These are phyloP conservation scores for Callosobruchus maculatus DNA, from an alignment of 2,888 invertebrate genomes.

Conservation along the genomic window DNA sequence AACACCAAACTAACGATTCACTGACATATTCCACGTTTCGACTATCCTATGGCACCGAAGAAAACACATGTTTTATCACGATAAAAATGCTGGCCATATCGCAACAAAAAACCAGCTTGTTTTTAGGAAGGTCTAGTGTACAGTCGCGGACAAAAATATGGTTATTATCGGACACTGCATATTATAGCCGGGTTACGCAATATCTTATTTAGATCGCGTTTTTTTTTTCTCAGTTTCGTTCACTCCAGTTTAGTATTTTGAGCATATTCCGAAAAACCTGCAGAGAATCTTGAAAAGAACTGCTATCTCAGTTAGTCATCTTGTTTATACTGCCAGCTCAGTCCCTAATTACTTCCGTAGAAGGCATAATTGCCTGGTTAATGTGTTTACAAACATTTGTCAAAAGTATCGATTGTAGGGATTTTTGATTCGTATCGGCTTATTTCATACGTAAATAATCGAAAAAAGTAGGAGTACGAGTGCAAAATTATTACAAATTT, in stretches of 20 bases:
- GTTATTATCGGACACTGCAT: background rate
- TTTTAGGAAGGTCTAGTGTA: background rate
- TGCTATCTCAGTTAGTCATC: background rate
- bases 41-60: background rate
- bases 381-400: background rate
- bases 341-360: background rate
- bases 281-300: no score
- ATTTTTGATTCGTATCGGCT: background rate
- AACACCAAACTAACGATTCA: slow-evolving; percentile 2
- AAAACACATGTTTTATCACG: background rate
- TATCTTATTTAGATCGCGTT: no score
- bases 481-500: no score
- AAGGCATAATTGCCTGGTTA: background rate
- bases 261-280: no score
- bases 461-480: no score
- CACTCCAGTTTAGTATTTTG: no score
- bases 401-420: background rate
- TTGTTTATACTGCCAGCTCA: background rate
- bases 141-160: background rate
- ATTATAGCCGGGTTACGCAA: no score
- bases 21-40: background rate
- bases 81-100: background rate
- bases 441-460: background rate
- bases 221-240: no score
- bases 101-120: background rate